These are phyloP conservation scores for Cheilosia grossa DNA, from an alignment of 2,888 invertebrate genomes.

Conservation along the genomic window DNA sequence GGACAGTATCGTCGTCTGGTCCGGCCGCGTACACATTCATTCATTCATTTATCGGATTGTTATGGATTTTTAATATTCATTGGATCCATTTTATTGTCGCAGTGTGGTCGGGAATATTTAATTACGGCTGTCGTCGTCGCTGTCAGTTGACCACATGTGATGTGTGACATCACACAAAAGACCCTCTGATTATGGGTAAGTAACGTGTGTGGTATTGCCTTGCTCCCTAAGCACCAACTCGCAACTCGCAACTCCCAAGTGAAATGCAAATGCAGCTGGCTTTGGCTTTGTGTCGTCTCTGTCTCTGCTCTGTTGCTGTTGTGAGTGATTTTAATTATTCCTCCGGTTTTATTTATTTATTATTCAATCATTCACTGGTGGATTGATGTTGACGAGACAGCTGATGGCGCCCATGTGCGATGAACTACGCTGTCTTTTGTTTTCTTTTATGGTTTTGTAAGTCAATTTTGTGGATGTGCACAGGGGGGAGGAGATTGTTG, in stretches of 20 bases:
- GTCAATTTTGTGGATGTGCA: conserved; percentile 21
- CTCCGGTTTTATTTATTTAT: conserved; percentile 65
- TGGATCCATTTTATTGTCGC: conserved; percentile 71
- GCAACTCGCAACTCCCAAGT: conserved; percentile 48
- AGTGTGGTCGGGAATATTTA: conserved; percentile 74
- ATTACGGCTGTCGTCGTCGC: conserved; percentile 71
- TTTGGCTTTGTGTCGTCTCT: conserved; percentile 10
- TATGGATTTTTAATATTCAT: conserved; percentile 75
- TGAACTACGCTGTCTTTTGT: conserved; percentile 68
- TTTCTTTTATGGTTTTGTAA: conserved; percentile 42
- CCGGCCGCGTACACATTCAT: conserved; percentile 43
- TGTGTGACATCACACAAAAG: conserved; percentile 73
- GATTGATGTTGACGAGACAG: conserved; percentile 75
- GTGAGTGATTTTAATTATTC: conserved; percentile 70
- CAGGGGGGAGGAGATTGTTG: not conserved
- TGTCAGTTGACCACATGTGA: conserved; percentile 69
- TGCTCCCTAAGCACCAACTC: conserved; percentile 25
- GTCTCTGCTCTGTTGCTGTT: conserved; percentile 1
- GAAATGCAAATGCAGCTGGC: conserved; percentile 67
- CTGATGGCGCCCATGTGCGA: conserved; percentile 74
- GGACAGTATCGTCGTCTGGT: conserved; percentile 60
- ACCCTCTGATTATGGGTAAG: conserved; percentile 68
- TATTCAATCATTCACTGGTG: conserved; percentile 70
- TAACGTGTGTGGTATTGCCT: conserved; percentile 72
- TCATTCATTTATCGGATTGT: conserved; percentile 71